A percentile compares a stretch with the other conserved stretches of the same genome.
Evolutionary conservation across 2,888 invertebrate species (phyloP).

Genomic region (Drosophila pseudotakahashii): DNA sequence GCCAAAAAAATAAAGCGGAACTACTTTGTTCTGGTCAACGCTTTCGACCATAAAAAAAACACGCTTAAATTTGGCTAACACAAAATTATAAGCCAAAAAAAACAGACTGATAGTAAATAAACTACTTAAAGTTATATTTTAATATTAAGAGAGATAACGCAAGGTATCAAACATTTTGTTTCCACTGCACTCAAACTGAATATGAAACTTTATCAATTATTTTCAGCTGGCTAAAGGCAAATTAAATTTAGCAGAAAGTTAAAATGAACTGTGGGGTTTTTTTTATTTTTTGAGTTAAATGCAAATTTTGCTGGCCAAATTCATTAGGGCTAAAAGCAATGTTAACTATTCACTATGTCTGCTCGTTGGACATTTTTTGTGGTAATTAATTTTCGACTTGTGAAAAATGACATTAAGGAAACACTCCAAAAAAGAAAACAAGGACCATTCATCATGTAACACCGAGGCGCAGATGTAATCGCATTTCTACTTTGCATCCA

Average conservation of each 20-base stretch:
- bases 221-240: not conserved
- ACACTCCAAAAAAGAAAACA: not conserved
- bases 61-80: not conserved
- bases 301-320: not conserved
- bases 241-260: not conserved
- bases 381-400: conserved; percentile 50
- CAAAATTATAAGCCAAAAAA: not conserved
- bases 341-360: conserved; percentile 1
- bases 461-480: conserved; percentile 39
- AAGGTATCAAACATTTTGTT: not conserved
- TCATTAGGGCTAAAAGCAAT: not conserved
- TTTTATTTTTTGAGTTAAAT: not conserved
- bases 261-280: not conserved
- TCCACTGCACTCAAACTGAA: not conserved
- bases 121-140: no score
- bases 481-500: conserved; percentile 24
- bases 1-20: not conserved
- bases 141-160: no score
- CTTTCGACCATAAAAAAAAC: not conserved
- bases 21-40: conserved; percentile 2
- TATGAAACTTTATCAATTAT: conserved; percentile 1
- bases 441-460: conserved; percentile 52
- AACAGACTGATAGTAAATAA: not conserved
- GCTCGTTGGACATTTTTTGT: conserved; percentile 8
- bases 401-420: conserved; percentile 18